Evolutionary conservation across 2,113 vertebrate species (phyloP).

Genomic region (Mormoops blainvillei): DNA sequence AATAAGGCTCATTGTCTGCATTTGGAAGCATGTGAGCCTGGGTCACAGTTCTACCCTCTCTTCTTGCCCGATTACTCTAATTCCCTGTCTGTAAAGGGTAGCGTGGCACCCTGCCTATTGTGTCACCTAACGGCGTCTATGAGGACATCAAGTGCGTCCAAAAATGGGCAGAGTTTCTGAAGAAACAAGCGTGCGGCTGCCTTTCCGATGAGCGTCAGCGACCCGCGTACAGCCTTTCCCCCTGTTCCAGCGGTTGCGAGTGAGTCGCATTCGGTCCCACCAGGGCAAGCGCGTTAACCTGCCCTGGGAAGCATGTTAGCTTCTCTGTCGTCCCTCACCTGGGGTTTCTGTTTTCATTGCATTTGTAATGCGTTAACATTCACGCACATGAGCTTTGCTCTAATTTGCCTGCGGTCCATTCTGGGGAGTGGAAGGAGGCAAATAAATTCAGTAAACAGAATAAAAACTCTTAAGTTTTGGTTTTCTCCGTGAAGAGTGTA

Average conservation of each 20-base stretch:
- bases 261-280: background rate
- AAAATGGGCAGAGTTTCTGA: background rate
- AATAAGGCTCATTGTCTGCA: too few relatives aligned
- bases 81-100: background rate
- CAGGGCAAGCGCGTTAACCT: background rate
- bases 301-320: background rate
- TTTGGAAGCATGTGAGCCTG: background rate
- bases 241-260: background rate
- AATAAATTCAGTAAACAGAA: background rate
- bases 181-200: background rate
- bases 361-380: background rate
- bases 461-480: background rate
- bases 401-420: background rate
- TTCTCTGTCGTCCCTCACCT: background rate
- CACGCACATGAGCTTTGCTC: background rate
- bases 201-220: too few relatives aligned
- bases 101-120: background rate
- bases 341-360: background rate
- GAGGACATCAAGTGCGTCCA: background rate
- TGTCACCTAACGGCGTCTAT: background rate
- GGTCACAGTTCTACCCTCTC: background rate
- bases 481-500: background rate
- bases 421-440: too few relatives aligned
- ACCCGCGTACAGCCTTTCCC: rapidly evolving
- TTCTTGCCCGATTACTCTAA: background rate